A percentile compares a stretch with the other conserved stretches of the same genome.
Conservation (phyloP, 2,888 invertebrate genomes). For the Agrochola circellaris region DNA sequence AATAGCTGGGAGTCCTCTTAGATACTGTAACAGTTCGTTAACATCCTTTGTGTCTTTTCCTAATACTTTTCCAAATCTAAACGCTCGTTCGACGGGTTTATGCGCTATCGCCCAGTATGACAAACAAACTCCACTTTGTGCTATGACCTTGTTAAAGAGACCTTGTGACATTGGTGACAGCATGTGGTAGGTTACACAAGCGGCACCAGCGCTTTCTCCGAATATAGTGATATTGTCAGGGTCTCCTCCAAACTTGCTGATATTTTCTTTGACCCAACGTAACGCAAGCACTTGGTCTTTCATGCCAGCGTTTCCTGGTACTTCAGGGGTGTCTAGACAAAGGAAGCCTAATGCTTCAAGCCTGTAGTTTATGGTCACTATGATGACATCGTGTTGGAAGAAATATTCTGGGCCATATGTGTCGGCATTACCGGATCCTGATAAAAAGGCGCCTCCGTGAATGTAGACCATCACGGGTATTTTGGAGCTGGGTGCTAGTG, state of each 20-base stretch:
- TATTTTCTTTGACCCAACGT: conserved; percentile 80
- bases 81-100: conserved; percentile 74
- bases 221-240: conserved; percentile 81
- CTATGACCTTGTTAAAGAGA: conserved; percentile 82
- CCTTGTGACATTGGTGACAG: conserved; percentile 83
- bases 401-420: conserved; percentile 81
- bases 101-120: conserved; percentile 75
- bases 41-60: conserved; percentile 77
- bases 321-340: conserved; percentile 76
- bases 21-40: conserved; percentile 73
- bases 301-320: conserved; percentile 83
- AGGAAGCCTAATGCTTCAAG: conserved; percentile 77
- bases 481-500: conserved; percentile 65
- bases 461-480: conserved; percentile 86
- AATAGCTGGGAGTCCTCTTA: conserved; percentile 74
- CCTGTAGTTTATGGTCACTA: conserved; percentile 85
- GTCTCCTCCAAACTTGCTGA: conserved; percentile 80
- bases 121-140: conserved; percentile 81
- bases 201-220: conserved; percentile 85
- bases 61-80: conserved; percentile 75
- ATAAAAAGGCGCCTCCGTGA: conserved; percentile 83
- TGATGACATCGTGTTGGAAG: conserved; percentile 80
- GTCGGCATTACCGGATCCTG: conserved; percentile 80
- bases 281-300: conserved; percentile 83
- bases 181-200: conserved; percentile 81